Percentiles rank a stretch among this genome's conserved stretches.
Evolutionary conservation across 2,888 invertebrate genomes (phyloP).

Genomic region (Gortyna flavago): DNA sequence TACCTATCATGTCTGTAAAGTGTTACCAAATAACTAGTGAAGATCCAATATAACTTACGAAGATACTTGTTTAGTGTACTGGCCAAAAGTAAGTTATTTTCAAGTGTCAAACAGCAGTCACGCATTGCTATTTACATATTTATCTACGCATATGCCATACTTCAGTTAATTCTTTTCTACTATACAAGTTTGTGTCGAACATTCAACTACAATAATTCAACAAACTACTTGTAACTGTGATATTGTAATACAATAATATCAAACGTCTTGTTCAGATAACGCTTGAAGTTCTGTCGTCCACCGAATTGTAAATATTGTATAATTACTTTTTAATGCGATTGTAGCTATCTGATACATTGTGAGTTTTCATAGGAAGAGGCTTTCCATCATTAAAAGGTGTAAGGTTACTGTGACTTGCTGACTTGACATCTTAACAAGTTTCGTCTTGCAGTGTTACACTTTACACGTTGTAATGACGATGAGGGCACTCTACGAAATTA

Average conservation of each 20-base stretch:
- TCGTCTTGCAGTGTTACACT: not conserved
- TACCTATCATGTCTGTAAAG: not conserved
- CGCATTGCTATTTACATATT: not conserved
- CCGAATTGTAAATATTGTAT: conserved; percentile 65
- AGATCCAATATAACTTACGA: not conserved
- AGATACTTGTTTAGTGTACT: not conserved
- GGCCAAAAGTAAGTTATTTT: not conserved
- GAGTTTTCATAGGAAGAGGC: conserved; percentile 3
- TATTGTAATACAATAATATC: conserved; percentile 34
- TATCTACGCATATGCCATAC: conserved; percentile 26
- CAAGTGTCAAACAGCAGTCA: not conserved
- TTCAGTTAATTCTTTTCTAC: conserved; percentile 13
- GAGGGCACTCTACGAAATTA: conserved; percentile 7
- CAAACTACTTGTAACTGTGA: conserved; percentile 37
- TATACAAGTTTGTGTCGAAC: not conserved
- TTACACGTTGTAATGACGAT: conserved; percentile 23
- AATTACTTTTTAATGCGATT: conserved; percentile 31
- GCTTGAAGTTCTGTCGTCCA: conserved; percentile 42
- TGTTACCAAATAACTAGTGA: not conserved
- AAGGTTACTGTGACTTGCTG: not conserved
- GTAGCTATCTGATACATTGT: conserved; percentile 12
- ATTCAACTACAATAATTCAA: conserved; percentile 13
- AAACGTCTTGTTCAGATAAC: conserved; percentile 11
- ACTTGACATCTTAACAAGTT: not conserved
- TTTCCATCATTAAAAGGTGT: conserved; percentile 23